These are phyloP conservation scores for Crotalus tigris DNA, from an alignment of 2,113 vertebrate genomes.

Conservation along the genomic window DNA sequence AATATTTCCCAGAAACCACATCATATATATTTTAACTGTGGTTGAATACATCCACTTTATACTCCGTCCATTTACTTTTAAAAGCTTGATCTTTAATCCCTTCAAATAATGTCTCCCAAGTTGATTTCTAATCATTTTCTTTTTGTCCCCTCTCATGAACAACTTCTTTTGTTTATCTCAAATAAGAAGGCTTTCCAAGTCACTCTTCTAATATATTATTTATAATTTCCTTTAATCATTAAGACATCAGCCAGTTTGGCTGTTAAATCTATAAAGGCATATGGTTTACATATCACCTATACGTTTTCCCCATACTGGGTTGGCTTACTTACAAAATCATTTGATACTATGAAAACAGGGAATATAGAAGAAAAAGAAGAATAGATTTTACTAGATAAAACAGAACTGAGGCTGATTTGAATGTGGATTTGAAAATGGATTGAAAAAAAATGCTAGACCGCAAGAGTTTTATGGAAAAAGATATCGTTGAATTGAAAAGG, in stretches of 20 bases:
- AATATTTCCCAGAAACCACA: not conserved
- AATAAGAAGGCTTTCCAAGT: not conserved
- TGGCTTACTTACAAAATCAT: not conserved
- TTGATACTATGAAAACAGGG: not conserved
- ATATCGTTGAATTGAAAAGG: not conserved
- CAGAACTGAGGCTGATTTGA: not conserved
- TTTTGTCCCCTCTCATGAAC: not conserved
- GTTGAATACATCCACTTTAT: not conserved
- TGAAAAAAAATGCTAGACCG: not conserved
- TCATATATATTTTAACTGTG: not conserved
- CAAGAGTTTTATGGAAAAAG: not conserved
- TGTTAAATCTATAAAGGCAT: not conserved
- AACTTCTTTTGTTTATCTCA: not conserved
- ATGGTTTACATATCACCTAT: not conserved
- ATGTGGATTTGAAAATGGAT: not conserved
- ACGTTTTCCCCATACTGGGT: not conserved
- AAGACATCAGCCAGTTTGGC: not conserved
- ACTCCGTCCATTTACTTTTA: not conserved
- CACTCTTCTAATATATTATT: not conserved
- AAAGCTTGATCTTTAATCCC: not conserved
- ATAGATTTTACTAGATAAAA: not conserved
- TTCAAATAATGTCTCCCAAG: not conserved
- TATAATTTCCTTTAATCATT: not conserved
- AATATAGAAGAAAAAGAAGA: not conserved
- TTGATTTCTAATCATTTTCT: not conserved